These are phyloP conservation scores for Thymelicus sylvestris DNA, from an alignment of 2,888 invertebrate genomes.

Conservation along the genomic window DNA sequence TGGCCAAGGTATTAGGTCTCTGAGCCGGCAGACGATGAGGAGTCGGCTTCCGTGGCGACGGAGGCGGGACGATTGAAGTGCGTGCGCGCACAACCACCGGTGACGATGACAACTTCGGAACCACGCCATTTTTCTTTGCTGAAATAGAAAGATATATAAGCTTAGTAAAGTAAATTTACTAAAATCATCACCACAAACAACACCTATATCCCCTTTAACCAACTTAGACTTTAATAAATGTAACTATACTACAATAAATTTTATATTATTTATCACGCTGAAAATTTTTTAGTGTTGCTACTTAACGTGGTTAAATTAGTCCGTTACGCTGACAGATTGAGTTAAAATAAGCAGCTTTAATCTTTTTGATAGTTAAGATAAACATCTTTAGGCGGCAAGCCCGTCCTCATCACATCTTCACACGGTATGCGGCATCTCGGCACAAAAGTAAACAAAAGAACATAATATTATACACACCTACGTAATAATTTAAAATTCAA, in stretches of 20 bases:
- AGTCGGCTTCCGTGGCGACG: constrained; percentile 74
- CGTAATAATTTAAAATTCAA: not conserved
- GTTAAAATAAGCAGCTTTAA: constrained; percentile 28
- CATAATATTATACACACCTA: too few relatives aligned
- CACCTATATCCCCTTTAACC: too few relatives aligned
- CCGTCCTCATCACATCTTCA: not conserved
- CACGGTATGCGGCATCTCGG: not conserved
- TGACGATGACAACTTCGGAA: constrained; percentile 75
- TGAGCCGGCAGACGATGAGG: constrained; percentile 67
- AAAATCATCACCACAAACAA: too few relatives aligned
- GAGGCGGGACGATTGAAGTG: constrained; percentile 69
- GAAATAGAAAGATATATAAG: constrained; percentile 48
- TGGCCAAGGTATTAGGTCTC: constrained; percentile 74
- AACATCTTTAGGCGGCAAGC: constrained; percentile 9
- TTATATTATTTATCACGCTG: too few relatives aligned
- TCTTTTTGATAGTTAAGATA: constrained; percentile 22
- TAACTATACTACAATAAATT: too few relatives aligned
- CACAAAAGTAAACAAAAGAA: not conserved
- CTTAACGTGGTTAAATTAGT: constrained; percentile 45
- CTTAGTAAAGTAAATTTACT: too few relatives aligned
- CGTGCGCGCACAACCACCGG: constrained; percentile 75
- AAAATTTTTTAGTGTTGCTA: not conserved
- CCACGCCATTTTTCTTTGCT: constrained; percentile 81
- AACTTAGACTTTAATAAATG: too few relatives aligned
- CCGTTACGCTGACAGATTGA: constrained; percentile 8